Evolutionary conservation across 1,140 invertebrate genomes (phyloP), one percentile per base, ranked within the genome.

Genomic region (Gonioctena quinquepunctata): DNA sequence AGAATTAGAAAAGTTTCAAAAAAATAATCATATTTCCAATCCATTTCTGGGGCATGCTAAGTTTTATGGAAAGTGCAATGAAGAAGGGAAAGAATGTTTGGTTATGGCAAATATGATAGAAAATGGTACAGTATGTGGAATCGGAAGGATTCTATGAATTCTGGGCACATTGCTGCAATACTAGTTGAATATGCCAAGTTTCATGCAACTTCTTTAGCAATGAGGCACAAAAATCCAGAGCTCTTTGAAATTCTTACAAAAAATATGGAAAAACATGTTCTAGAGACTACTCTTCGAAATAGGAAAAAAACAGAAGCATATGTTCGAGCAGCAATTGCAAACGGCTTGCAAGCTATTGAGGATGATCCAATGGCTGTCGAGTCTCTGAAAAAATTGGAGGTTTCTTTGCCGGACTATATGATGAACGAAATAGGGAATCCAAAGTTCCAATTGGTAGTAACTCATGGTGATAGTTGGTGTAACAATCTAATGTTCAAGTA

Each of bases 401-500:
- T 27, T 28, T 1, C 5, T 8, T 16, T 54, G 18, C 52, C 52
- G 11, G 18, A 54, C 11, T 21, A 21, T 3, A 21, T 54, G 19
- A 21, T 54, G 18, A 11, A 23, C 13, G 22, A 54, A 11, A 54
- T 54, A 2, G 19, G 52, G 22, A 5, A 54, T 21, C 52, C 18
- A 3, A 5, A 8, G n/a, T 19, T 21, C n/a, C 3, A 77, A 22
- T 71, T 72, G 21, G 85, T 86, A 0, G 72, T 87, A 11, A 80
- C 82, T 61, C 86, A 87, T 71, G 86, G 86, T 7, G 86, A 87
- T 71, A 85, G 85, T n/a, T 87, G 86, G 86, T 82, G 83, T 3
- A 87, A 87, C 69, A 87, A 87, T 69, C 85, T 87, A 68, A 81
- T 87, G 79, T 87, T 86, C 75, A 85, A 85, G 79, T 87, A 87